Percentiles rank a stretch among this genome's conserved stretches.
These are phyloP conservation scores for Hipposideros armiger DNA, from an alignment of 2,113 vertebrate species.

Conservation along the genomic window DNA sequence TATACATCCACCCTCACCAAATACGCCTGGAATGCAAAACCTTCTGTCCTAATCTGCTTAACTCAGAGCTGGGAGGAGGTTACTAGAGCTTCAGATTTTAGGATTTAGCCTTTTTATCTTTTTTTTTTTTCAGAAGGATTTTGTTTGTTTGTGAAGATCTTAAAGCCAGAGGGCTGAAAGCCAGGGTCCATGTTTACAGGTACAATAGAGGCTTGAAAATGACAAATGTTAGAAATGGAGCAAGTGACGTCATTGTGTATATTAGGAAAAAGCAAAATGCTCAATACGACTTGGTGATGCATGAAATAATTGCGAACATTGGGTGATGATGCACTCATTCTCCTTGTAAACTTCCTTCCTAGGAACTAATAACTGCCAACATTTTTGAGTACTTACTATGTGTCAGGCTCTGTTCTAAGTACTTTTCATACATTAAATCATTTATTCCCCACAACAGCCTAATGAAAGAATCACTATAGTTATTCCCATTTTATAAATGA, in stretches of 20 bases:
- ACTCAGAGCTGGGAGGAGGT: neutral
- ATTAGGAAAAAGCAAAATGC: neutral
- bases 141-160: neutral
- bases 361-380: neutral
- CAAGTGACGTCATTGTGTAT: neutral
- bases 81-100: neutral
- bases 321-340: neutral
- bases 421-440: slow-evolving; percentile 14
- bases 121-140: slow-evolving; percentile 37
- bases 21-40: neutral
- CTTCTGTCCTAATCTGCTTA: neutral
- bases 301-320: neutral
- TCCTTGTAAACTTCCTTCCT: neutral
- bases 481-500: neutral
- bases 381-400: neutral
- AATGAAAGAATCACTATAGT: neutral
- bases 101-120: neutral
- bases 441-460: neutral
- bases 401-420: slow-evolving; percentile 12
- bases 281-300: neutral
- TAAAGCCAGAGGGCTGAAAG: neutral
- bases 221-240: slow-evolving; percentile 8
- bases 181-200: neutral
- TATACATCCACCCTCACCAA: neutral
- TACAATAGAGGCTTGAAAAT: neutral